These are phyloP conservation scores for Entomyzon cyanotis DNA, from an alignment of 2,113 vertebrate species.

Conservation along the genomic window DNA sequence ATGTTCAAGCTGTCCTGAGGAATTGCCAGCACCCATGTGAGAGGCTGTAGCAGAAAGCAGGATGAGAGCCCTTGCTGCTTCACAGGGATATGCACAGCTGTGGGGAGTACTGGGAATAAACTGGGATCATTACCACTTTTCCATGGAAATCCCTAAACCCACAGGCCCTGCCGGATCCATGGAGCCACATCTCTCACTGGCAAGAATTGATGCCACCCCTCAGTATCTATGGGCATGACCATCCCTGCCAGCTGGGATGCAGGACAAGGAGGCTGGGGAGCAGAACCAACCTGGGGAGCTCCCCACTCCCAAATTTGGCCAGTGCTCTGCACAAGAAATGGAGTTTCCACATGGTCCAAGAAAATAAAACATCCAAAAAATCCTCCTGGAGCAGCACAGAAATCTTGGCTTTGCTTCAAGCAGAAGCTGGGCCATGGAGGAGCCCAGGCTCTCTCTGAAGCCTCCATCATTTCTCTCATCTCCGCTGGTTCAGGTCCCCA, in stretches of 20 bases:
- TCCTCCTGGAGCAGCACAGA: neutral
- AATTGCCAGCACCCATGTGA: neutral
- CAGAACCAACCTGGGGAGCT: neutral
- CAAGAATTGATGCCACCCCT: neutral
- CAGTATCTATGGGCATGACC: fast-evolving
- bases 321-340: neutral
- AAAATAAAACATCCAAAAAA: neutral
- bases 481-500: slow-evolving; percentile 34
- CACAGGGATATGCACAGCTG: neutral
- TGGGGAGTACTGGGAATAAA: neutral
- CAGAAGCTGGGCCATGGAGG: neutral
- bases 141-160: neutral
- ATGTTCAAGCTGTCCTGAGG: neutral
- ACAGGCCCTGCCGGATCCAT: neutral
- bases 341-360: neutral
- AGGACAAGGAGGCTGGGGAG: neutral
- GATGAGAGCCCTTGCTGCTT: fast-evolving
- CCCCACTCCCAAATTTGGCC: neutral
- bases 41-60: neutral
- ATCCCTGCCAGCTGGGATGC: neutral
- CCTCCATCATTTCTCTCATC: slow-evolving; percentile 48
- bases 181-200: neutral
- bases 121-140: fast-evolving
- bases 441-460: slow-evolving; percentile 40
- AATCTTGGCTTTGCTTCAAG: neutral